Percentiles rank a stretch among this genome's conserved stretches.
Evolutionary conservation across 2,797 vertebrate genomes (phyloP).

Genomic region (Gallinago solitaria): DNA sequence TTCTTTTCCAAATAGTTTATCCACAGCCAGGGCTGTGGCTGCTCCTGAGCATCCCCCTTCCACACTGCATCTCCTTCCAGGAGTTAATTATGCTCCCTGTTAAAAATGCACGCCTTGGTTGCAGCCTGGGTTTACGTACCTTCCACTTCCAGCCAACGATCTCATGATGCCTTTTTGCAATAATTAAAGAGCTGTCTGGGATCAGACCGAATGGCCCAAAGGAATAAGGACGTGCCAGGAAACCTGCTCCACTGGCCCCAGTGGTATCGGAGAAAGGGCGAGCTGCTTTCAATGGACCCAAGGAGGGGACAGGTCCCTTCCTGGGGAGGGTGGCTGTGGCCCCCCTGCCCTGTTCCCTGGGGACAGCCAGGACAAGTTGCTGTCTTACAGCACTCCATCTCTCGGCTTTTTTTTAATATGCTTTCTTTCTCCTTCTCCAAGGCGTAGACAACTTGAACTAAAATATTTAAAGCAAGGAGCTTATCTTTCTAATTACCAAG

Average conservation of each 20-base stretch:
- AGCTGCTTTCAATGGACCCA: accelerated
- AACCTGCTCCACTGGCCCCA: background rate
- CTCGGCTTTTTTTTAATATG: background rate
- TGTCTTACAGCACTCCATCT: background rate
- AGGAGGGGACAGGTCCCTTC: background rate
- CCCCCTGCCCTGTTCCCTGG: background rate
- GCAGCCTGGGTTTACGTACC: background rate
- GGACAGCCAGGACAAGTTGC: background rate
- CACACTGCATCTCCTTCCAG: background rate
- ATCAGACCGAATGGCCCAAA: background rate
- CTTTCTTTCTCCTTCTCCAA: background rate
- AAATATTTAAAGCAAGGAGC: background rate
- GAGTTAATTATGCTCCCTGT: background rate
- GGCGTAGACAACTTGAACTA: background rate
- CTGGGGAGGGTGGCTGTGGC: background rate
- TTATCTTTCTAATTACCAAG: background rate
- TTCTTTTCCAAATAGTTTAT: background rate
- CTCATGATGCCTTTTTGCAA: background rate
- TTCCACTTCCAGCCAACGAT: background rate
- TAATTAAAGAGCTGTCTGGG: background rate
- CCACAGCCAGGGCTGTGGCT: background rate
- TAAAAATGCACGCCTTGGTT: background rate
- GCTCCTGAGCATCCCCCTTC: background rate
- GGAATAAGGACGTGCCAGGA: background rate
- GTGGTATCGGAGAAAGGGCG: accelerated